Base-by-base conservation (phyloP, 2,888 invertebrate genomes). In the Drosophila dives region DNA sequence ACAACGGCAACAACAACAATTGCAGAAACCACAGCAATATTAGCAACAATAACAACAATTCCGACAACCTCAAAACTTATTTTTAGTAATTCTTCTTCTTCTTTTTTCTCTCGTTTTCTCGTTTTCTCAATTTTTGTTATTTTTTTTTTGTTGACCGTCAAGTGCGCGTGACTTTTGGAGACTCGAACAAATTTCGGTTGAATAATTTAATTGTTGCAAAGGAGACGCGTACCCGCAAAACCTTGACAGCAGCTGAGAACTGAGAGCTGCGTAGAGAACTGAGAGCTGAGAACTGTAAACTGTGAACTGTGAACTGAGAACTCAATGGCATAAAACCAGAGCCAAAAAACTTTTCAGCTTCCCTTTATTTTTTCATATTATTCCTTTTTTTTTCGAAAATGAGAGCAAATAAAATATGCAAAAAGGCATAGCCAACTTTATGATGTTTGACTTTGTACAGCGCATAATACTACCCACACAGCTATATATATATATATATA, bases 91-190 rank as follows among this genome's bases (percentile, higher is more conserved):
- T 26, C 7, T n/a, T 73, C 29, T 29, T 26, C 7, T 12, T 73
- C 67, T 74, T 53, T 67, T 61, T 60, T 45, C n/a, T 8, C 38
- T 2, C 7, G n/a, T 40, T 62, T 66, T 70, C 34, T 29, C 29
- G 29, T 61, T 63, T 45, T 8, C 38, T 2, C 7, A 15, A 36
- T 62, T 66, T 69, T 38, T 38, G 48, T 15, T 58, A 12, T 66
- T 69, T 58, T 62, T 69, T 54, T 42, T 64, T 70, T 67, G 64
- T 65, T 72, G 83, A 69, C 86, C 87, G 85, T 85, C 85, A 85
- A 90, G 85, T 90, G 85, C 85, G 90, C 90, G 90, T 90, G 90
- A 90, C 90, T 89, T 90, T 90, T 86, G 90, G 82, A 75, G 89
- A 78, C 90, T 89, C 75, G 72, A 89, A 90, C 90, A 89, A 86